phyloP scores from a whole-genome alignment of 2,888 invertebrate genomes.

The Furcula furcula region DNA sequence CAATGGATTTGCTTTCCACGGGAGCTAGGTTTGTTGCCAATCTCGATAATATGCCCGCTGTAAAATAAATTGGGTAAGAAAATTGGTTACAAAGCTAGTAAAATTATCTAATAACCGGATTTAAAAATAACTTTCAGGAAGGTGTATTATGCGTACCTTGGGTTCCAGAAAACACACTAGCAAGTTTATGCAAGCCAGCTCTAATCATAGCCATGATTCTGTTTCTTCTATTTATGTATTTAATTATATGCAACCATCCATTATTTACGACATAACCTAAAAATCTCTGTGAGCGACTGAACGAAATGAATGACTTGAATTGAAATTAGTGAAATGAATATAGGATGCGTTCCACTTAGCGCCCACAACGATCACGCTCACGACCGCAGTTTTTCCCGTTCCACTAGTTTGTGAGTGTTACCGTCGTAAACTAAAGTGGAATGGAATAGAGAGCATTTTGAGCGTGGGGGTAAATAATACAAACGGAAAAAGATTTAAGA shows the following conservation, averaged over 20 bases:
- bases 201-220: slow-evolving; percentile 53
- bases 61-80: slow-evolving; percentile 1
- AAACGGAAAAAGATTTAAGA: too few species aligned
- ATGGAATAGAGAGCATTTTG: too few species aligned
- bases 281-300: too few species aligned
- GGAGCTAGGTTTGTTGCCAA: slow-evolving; percentile 52
- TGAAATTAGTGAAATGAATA: too few species aligned
- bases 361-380: too few species aligned
- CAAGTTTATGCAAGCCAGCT: slow-evolving; percentile 57
- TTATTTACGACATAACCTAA: slow-evolving; percentile 27
- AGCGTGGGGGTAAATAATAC: too few species aligned
- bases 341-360: too few species aligned
- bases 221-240: neutral
- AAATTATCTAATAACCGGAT: neutral
- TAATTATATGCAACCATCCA: slow-evolving; percentile 12
- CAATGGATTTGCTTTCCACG: slow-evolving; percentile 37
- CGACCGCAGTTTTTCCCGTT: too few species aligned
- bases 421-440: too few species aligned
- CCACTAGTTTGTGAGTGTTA: too few species aligned
- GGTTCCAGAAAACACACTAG: slow-evolving; percentile 43
- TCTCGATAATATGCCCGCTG: slow-evolving; percentile 65
- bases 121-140: neutral
- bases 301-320: too few species aligned
- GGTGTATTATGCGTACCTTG: slow-evolving; percentile 42
- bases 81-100: slow-evolving; percentile 1